Base-by-base conservation (phyloP, 1,140 invertebrate species). In the Pectinophora gossypiella region DNA sequence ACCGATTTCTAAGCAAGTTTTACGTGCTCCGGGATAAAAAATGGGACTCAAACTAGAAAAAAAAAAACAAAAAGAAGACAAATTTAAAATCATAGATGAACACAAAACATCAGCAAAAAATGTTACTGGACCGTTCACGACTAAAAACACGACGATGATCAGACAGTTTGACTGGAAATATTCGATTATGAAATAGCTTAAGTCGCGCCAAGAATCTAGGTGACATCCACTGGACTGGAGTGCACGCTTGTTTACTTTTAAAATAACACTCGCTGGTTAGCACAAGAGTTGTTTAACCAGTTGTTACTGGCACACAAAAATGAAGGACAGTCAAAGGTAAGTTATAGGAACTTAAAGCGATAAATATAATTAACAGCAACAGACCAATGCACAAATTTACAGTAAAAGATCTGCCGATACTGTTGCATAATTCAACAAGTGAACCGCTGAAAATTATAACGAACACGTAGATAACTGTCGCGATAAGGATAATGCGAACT, bases 201-300 rank as follows among this genome's bases (percentile, higher is more conserved):
- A 40, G 16, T 15, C 36, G 15, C 7, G 36, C n/a, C 15, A 40
- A 10, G 36, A 40, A 18, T 40, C 10, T 2, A 38, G n/a, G 36
- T 40, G 36, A 40, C 36, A 16, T 15, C 36, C 10, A 15, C 36
- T 1, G n/a, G 36, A 38, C 35, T 38, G 9, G 9, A 16, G 36
- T 12, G n/a, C 23, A 40, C 44, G 35, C 43, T 58, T 64, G 67
- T 70, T 66, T 63, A 53, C 59, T 54, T 67, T 55, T 45, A 35
- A 59, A 61, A 66, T 60, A 56, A 56, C 52, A 56, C 49, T 54
- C 19, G 36, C 48, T 18, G 55, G 45, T 52, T 58, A 63, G 52
- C 57, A 23, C 35, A 9, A 45, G 32, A 49, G 23, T 54, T 67
- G 64, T 67, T 61, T 61, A 59, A 70, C 58, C 60, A 66, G 61